A percentile compares a stretch with the other conserved stretches of the same genome.
Conservation (phyloP, 2,888 invertebrate genomes). For the Caenorhabditis virilis region DNA sequence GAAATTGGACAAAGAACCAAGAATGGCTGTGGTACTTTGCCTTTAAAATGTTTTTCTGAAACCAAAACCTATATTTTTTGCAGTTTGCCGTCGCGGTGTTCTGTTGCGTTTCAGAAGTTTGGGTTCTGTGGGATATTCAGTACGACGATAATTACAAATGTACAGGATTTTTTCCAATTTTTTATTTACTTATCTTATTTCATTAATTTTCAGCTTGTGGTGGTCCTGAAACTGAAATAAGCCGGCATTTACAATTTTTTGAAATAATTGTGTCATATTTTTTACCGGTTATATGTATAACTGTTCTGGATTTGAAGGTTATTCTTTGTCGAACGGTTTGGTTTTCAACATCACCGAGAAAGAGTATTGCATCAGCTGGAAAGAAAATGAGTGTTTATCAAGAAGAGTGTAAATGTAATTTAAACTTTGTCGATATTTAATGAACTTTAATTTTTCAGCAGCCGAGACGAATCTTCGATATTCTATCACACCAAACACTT, state of each 20-base stretch:
- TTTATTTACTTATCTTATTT: too few species aligned
- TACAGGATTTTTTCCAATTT: constrained; percentile 4
- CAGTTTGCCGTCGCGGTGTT: constrained; percentile 51
- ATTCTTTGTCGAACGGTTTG: constrained; percentile 33
- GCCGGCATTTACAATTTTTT: constrained; percentile 53
- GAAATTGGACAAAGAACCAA: constrained; percentile 57
- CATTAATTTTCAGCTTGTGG: constrained; percentile 35
- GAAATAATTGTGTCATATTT: constrained; percentile 64
- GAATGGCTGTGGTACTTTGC: constrained; percentile 43
- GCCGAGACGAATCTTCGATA: too few species aligned
- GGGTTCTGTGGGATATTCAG: constrained; percentile 56
- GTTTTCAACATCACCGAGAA: constrained; percentile 12
- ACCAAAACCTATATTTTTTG: constrained; percentile 6
- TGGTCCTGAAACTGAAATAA: constrained; percentile 29
- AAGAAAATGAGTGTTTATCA: too few species aligned
- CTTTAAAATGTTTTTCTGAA: constrained; percentile 1
- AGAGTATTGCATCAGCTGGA: too few species aligned
- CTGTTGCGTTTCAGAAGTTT: constrained; percentile 55
- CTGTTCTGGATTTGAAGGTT: constrained; percentile 57
- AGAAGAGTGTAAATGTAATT: too few species aligned
- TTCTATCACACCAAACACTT: too few species aligned
- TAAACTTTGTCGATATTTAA: too few species aligned
- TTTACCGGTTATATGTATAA: constrained; percentile 59
- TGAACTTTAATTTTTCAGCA: too few species aligned
- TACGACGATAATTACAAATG: constrained; percentile 28